A percentile compares a stretch with the other conserved stretches of the same genome.
Conservation (phyloP, 2,113 vertebrate genomes). For the Syngnathoides biaculeatus region DNA sequence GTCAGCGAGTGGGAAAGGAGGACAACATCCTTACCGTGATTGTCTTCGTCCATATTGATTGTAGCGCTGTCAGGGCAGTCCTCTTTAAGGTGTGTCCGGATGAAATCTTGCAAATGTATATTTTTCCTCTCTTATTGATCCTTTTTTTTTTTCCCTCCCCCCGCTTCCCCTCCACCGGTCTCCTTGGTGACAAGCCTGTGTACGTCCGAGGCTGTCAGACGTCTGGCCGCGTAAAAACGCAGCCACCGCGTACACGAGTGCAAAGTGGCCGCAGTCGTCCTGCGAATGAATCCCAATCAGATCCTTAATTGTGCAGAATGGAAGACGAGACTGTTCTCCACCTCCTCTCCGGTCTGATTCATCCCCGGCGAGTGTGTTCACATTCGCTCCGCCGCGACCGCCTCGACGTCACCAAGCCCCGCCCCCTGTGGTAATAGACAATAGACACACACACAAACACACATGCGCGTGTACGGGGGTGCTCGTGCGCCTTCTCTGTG, state of each 20-base stretch:
- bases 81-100: conserved; percentile 28
- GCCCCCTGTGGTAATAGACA: conserved; percentile 31
- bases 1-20: conserved; percentile 9
- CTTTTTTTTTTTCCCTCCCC: conserved; percentile 7
- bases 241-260: too few relatives aligned
- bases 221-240: conserved; percentile 6
- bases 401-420: conserved; percentile 58
- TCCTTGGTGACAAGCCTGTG: conserved; percentile 26
- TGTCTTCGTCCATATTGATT: conserved; percentile 72
- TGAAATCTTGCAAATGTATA: conserved; percentile 13
- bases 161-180: conserved; percentile 8
- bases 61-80: conserved; percentile 15
- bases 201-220: conserved; percentile 15
- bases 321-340: conserved; percentile 20
- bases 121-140: neutral
- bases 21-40: conserved; percentile 62
- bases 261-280: neutral
- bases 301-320: conserved; percentile 7
- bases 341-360: conserved; percentile 23
- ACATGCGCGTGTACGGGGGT: neutral
- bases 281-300: neutral
- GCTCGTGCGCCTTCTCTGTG: neutral
- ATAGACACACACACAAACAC: too few relatives aligned
- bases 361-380: conserved; percentile 55
- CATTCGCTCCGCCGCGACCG: conserved; percentile 33